These are phyloP conservation scores for Allygus modestus DNA, from an alignment of 2,888 invertebrate genomes.

Conservation along the genomic window DNA sequence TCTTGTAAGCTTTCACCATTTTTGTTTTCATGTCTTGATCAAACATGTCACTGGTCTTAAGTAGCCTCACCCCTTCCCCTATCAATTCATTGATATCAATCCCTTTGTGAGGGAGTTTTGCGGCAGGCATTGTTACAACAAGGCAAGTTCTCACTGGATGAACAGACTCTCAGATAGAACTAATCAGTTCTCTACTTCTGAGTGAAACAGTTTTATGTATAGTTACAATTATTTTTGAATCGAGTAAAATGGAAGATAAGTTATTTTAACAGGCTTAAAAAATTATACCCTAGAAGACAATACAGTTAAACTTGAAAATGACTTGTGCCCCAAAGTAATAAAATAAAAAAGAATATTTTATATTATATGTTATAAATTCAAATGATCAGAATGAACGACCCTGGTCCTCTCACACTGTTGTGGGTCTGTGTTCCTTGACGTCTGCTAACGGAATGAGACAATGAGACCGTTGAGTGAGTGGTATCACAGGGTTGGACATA, in stretches of 20 bases:
- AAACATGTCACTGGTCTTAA: background rate
- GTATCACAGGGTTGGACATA: background rate
- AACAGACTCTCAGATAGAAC: background rate
- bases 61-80: slow-evolving; percentile 27
- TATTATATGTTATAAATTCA: too few relatives aligned
- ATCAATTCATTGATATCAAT: slow-evolving; percentile 23
- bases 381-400: too few relatives aligned
- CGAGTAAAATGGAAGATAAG: too few relatives aligned
- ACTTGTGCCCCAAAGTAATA: too few relatives aligned
- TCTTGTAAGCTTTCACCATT: slow-evolving; percentile 42
- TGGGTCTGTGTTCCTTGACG: background rate
- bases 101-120: slow-evolving; percentile 26
- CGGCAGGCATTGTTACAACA: slow-evolving; percentile 24
- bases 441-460: background rate
- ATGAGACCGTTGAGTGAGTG: background rate
- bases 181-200: background rate
- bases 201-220: too few relatives aligned
- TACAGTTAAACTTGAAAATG: too few relatives aligned
- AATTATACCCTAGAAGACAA: too few relatives aligned
- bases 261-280: too few relatives aligned
- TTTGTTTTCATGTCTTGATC: slow-evolving; percentile 42
- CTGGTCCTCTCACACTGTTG: background rate
- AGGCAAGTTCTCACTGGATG: slow-evolving; percentile 1
- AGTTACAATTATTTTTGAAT: too few relatives aligned
- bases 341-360: too few relatives aligned